Percentiles rank a stretch among this genome's conserved stretches.
Evolutionary conservation across 1,140 invertebrate genomes (phyloP).

Genomic region (Metopolophium dirhodum): DNA sequence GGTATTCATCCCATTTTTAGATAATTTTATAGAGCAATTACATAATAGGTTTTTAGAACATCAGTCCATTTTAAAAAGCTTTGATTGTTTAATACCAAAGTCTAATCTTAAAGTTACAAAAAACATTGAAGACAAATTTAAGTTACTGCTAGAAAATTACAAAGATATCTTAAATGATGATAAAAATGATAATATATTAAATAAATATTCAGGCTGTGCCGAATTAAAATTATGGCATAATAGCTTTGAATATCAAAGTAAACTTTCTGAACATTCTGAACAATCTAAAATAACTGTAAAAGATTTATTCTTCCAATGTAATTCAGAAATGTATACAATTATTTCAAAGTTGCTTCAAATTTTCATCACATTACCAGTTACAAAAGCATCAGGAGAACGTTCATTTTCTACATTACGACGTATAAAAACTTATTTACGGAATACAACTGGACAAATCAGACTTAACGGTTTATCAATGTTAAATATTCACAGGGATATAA

Average conservation of each 20-base stretch:
- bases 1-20: not conserved
- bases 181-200: not conserved
- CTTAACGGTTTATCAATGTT: not conserved
- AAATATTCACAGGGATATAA: not conserved
- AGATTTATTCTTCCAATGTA: not conserved
- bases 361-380: not conserved
- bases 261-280: not conserved
- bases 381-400: not conserved
- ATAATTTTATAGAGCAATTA: slow-evolving; percentile 17
- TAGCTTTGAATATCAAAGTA: not conserved
- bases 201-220: not conserved
- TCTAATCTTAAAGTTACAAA: not conserved
- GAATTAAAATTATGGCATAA: not conserved
- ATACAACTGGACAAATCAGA: not conserved
- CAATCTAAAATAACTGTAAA: not conserved
- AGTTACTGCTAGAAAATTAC: not conserved
- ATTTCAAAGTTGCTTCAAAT: not conserved
- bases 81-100: not conserved
- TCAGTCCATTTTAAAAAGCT: not conserved
- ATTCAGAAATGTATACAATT: not conserved
- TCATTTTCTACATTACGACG: not conserved
- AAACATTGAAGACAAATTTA: not conserved
- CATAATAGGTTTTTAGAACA: not conserved
- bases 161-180: slow-evolving; percentile 7
- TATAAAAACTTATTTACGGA: not conserved